Base-by-base conservation (phyloP, 2,797 vertebrate species). In the Falco peregrinus region DNA sequence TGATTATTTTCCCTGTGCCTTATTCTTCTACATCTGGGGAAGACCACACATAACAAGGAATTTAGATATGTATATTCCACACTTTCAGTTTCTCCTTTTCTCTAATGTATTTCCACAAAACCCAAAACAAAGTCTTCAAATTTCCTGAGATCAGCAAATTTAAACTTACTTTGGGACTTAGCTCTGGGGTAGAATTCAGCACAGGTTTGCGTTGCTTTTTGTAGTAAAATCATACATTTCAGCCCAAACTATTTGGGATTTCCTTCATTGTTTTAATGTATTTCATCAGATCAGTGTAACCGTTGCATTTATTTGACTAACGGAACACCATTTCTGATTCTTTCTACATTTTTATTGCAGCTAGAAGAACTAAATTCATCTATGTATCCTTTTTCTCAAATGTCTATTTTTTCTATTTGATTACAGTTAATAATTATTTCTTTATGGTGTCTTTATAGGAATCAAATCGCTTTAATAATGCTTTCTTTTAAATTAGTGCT, bases 301-400 rank as follows among this genome's bases (percentile, higher is more conserved):
- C 48, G 12, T 63, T 93, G 71, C 43, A 37, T 69, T 86, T 70
- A 16, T 80, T 60, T 90, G 45, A 73, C 29, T 83, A 71, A 76
- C 20, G 29, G 11, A 90, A 43, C 54, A 17, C 24, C 6, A 59
- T 84, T 95, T 76, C 61, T 96, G 41, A 92, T 90, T 31, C 39
- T 89, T 78, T 76, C 16, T 85, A 10, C 5, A 21, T 83, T 96
- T 96, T 11, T 28, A 29, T 98, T 98, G 77, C 98, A 99, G 99
- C 98, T 99, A 77, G 99, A 99, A 98, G 99, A 99, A 98, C 97
- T 99, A 96, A 99, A 99, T 98, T 98, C 99, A 89, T 99, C 99
- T 24, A 99, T 99, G 99, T 99, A 99, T 99, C 99, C 99, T 99
- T 99, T 98, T 92, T 90, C 74, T 84, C 57, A 95, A 54, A 63